These are phyloP conservation scores for Charanyca ferruginea DNA, from an alignment of 2,888 invertebrate species.

Conservation along the genomic window DNA sequence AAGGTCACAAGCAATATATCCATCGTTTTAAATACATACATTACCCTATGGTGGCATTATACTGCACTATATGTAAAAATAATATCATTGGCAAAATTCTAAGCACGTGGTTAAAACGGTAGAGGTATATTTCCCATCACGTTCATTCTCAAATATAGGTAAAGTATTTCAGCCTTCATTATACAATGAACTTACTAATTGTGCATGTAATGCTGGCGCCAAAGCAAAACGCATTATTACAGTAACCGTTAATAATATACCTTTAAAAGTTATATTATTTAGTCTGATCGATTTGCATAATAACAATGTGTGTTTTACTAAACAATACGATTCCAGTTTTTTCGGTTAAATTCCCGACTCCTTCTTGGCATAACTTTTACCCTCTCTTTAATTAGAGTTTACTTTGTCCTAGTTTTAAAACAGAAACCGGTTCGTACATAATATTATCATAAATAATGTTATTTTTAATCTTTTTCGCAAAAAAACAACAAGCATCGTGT, in stretches of 20 bases:
- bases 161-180: slow-evolving; percentile 35
- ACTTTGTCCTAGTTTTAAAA: slow-evolving; percentile 34
- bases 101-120: too few relatives aligned
- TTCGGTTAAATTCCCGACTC: slow-evolving; percentile 21
- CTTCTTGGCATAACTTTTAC: slow-evolving; percentile 19
- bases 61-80: background rate
- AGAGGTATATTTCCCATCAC: slow-evolving; percentile 11
- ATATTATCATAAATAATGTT: slow-evolving; percentile 45
- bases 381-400: slow-evolving; percentile 42
- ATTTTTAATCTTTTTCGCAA: slow-evolving; percentile 9
- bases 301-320: slow-evolving; percentile 20
- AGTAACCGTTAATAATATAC: slow-evolving; percentile 34
- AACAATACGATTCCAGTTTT: slow-evolving; percentile 11
- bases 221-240: slow-evolving; percentile 37
- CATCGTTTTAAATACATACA: background rate
- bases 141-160: slow-evolving; percentile 18
- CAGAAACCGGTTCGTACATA: slow-evolving; percentile 31
- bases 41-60: background rate
- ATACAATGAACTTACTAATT: slow-evolving; percentile 42
- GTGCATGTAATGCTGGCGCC: slow-evolving; percentile 49
- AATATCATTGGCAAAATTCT: background rate
- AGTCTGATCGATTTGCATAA: slow-evolving; percentile 16
- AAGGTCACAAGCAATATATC: slow-evolving; percentile 13
- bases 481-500: slow-evolving; percentile 29
- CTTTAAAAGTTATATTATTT: slow-evolving; percentile 42